Evolutionary conservation across 1,140 invertebrate species (phyloP), one percentile per base, ranked within the genome.

Genomic region (Oryctes rhinoceros): DNA sequence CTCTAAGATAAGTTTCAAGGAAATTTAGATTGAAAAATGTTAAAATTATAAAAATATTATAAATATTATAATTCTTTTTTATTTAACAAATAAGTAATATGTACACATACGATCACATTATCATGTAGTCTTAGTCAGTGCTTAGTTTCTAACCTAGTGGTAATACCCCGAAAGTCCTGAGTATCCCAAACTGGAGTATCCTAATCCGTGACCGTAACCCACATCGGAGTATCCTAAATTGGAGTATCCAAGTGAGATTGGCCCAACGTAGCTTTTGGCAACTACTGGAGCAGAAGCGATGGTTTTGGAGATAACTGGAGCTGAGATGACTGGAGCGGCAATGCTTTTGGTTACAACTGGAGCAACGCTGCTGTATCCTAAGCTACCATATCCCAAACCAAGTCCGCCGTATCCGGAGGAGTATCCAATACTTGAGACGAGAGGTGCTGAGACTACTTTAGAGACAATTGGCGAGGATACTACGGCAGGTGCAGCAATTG

Each of bases 281-380:
- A 62, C 20, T 18, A 62, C 15, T 62, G 53, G 53, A 39, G 39
- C 39, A n/a, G 53, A 4, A 11, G 67, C 67, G 67, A 24, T 24
- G 13, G 18, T 74, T 35, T 74, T 74, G 13, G 67, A 7, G 20
- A 74, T 20, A 74, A 39, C 7, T 39, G 39, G 39, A 4, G 39
- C 39, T 7, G 39, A 39, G 39, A 39, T 7, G 39, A 74, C 4
- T 24, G 67, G 71, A 18, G 71, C 71, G 30, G 71, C 53, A 62
- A 18, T 18, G 71, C 20, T 74, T 24, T 74, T 74, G 71, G 71
- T 15, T 13, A 74, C 30, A 74, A 74, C 24, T 35, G 71, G 71
- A 24, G 71, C 71, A 74, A 24, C 15, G 53, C 4, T 62, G 53
- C 53, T 62, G 37, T 74, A 74, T 74, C 71, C 71, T 24, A 74